Base-by-base conservation (phyloP, 2,888 invertebrate species). In the Watsonalla cultraria region DNA sequence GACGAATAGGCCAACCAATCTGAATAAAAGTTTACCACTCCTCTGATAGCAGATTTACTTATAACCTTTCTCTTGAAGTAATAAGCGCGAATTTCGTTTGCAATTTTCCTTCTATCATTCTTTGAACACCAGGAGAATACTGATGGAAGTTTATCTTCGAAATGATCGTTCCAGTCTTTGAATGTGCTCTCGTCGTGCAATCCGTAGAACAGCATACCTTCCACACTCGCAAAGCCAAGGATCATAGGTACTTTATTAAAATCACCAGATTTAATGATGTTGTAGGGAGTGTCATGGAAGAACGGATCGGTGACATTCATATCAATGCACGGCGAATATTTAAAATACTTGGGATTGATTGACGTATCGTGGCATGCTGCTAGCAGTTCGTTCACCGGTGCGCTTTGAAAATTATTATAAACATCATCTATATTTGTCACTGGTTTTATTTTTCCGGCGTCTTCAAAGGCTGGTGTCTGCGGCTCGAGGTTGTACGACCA, bases 401-500 rank as follows among this genome's bases (percentile, higher is more conserved):
- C 69, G 6, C 74, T 78, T 4, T 70, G 49, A 34, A 86, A 83
- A 5, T 72, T 64, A n/a, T 76, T 65, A 54, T 74, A 73, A 5
- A 81, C 66, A n/a, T 83, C 83, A 9, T 61, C 56, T 53, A 73
- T 77, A 14, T 52, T 72, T 7, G 56, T 53, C 2, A 70, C 74
- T 14, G 54, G 49, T 51, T 72, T 68, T 1, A 89, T 65, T 73
- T 84, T 87, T 4, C 61, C 66, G 5, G 82, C 84, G 51, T 90
- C 90, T 64, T 77, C 64, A 33, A 78, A 65, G 0, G 83, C 76
- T 5, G 82, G 66, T 37, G 56, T 66, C 5, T 68, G 52, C 0
- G 80, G 77, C 33, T 86, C 84, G 0, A 74, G 11, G 51, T 88
- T 89, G 56, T 83, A 86, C 7, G 89, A 82, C 89, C 90, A 90